These are phyloP conservation scores for Mixornis gularis DNA, from an alignment of 2,113 vertebrate species.

Conservation along the genomic window DNA sequence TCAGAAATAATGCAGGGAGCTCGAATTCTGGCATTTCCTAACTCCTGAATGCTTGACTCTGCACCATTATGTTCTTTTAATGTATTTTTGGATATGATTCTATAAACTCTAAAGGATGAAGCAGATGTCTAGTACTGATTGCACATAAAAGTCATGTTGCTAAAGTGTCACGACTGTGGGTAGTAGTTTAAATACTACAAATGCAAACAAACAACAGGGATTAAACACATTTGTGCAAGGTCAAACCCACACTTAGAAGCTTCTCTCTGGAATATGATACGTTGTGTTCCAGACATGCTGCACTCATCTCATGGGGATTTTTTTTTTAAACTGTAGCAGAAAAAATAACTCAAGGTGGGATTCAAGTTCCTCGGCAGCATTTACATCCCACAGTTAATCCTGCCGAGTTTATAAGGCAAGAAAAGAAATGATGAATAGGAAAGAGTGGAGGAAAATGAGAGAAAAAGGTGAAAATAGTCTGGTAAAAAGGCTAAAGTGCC, in stretches of 20 bases:
- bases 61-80: neutral
- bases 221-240: slow-evolving; percentile 17
- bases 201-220: slow-evolving; percentile 33
- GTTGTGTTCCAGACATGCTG: neutral
- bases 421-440: neutral
- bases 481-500: neutral
- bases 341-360: neutral
- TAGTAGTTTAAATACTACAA: neutral
- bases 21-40: neutral
- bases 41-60: neutral
- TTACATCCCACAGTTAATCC: neutral
- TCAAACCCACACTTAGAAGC: slow-evolving; percentile 24
- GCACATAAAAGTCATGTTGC: slow-evolving; percentile 12
- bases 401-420: neutral
- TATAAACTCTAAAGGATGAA: neutral
- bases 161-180: neutral
- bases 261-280: neutral
- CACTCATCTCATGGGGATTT: neutral
- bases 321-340: neutral
- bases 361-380: neutral
- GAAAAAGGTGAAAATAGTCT: neutral
- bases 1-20: neutral
- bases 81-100: neutral
- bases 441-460: neutral
- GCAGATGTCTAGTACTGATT: slow-evolving; percentile 17